Base-by-base conservation (phyloP, 2,113 vertebrate genomes). In the Centropus unirufus region DNA sequence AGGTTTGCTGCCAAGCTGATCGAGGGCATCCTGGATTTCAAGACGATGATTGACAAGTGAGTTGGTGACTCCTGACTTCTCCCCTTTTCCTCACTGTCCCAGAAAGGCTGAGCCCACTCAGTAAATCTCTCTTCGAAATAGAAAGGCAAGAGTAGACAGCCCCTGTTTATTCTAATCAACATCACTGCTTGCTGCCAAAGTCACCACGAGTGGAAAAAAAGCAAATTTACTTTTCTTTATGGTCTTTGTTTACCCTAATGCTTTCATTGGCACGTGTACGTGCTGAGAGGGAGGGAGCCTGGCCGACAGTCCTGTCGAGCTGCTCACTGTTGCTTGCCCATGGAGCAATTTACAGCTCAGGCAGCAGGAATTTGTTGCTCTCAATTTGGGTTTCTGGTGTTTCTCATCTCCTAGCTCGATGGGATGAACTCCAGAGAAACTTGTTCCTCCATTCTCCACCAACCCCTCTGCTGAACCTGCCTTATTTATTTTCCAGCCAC, bases 1-100 rank as follows among this genome's bases (percentile, higher is more conserved):
- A 99, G 99, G 95, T 99, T 99, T 97, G 99, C 99, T 91, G 99
- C 99, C 83, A 99, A 98, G 95, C 95, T 99, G 92, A 99, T 99
- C 2, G 98, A 99, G 80, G 99, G 99, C 5, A 98, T 99, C 94
- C 96, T 99, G 98, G 98, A 99, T 95, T 99, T 99, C 96, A 99
- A 99, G 98, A 79, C 93, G 67, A 98, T 99, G 99, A 98, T 99
- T 96, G 99, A 99, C 98, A 98, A 97, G 99, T 99, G 96, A 99
- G 99, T 98, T 77, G 58, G 22, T 15, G 36, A 59, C 72, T 81
- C 58, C 75, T 70, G 89, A 47, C 46, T 79, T 32, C 55, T 68
- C 40, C 22, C 4, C 4, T 36, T 5, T 76, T 82, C 64, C 70
- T 90, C 61, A 22, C 34, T 57, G 46, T 62, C 52, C 62, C 2